Conservation (phyloP, 1,140 invertebrate genomes). For the Musca domestica region DNA sequence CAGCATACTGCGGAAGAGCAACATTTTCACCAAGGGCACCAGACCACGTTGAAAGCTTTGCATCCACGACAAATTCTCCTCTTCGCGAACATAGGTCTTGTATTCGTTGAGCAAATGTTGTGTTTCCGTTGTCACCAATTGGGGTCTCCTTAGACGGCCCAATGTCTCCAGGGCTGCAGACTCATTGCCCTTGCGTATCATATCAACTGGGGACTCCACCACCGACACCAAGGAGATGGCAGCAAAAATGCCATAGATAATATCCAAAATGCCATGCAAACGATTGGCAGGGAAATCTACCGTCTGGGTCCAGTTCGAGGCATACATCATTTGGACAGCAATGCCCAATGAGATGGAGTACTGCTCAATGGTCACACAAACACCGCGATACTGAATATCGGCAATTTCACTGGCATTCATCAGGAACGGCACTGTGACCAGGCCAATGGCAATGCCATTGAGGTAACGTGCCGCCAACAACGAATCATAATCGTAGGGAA, state of each 20-base stretch:
- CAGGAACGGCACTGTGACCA: slow-evolving; percentile 37
- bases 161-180: slow-evolving; percentile 29
- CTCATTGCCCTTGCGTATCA: slow-evolving; percentile 38
- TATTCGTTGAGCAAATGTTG: slow-evolving; percentile 32
- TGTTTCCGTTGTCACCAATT: slow-evolving; percentile 7
- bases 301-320: not conserved
- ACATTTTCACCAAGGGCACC: slow-evolving; percentile 38
- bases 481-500: slow-evolving; percentile 30
- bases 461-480: slow-evolving; percentile 41
- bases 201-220: slow-evolving; percentile 39
- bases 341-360: slow-evolving; percentile 6
- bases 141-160: slow-evolving; percentile 23
- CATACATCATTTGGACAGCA: not conserved
- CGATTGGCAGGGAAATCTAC: slow-evolving; percentile 27
- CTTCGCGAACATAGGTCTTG: slow-evolving; percentile 36
- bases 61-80: slow-evolving; percentile 27
- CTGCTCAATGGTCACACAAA: slow-evolving; percentile 35
- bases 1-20: slow-evolving; percentile 43
- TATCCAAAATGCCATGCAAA: slow-evolving; percentile 42
- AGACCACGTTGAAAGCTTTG: slow-evolving; percentile 27
- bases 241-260: slow-evolving; percentile 32
- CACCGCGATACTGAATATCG: slow-evolving; percentile 30
- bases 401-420: slow-evolving; percentile 41
- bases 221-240: slow-evolving; percentile 29
- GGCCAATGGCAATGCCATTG: slow-evolving; percentile 40